These are phyloP conservation scores for Ochropacha duplaris DNA, from an alignment of 2,888 invertebrate species.

Conservation along the genomic window DNA sequence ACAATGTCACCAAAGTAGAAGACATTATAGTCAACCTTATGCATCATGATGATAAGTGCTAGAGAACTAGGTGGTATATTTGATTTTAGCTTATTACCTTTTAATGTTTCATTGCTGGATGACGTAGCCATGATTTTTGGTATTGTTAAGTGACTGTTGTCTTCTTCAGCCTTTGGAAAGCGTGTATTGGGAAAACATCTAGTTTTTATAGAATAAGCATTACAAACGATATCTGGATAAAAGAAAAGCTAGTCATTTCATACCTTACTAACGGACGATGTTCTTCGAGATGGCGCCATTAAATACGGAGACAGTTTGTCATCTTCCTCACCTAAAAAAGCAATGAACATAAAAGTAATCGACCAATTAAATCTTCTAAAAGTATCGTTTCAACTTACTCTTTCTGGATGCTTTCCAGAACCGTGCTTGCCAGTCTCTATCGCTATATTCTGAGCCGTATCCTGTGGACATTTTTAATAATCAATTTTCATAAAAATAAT, in stretches of 20 bases:
- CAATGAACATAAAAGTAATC: constrained; percentile 1
- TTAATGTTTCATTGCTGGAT: constrained; percentile 90
- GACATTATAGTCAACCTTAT: too few species aligned
- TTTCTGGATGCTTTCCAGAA: constrained; percentile 84
- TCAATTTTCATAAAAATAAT: not conserved
- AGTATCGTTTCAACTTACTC: constrained; percentile 52
- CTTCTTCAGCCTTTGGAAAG: constrained; percentile 77
- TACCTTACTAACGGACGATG: constrained; percentile 71
- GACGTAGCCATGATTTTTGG: constrained; percentile 89
- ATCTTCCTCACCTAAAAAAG: constrained; percentile 69
- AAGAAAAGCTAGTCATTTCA: not conserved
- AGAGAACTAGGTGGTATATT: not conserved
- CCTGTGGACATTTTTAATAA: constrained; percentile 57
- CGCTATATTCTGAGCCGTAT: constrained; percentile 90
- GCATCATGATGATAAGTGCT: too few species aligned
- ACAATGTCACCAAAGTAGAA: too few species aligned
- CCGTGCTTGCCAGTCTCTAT: constrained; percentile 84
- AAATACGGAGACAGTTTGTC: constrained; percentile 72
- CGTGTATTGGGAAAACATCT: constrained; percentile 28
- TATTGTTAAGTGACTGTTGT: constrained; percentile 85
- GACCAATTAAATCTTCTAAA: constrained; percentile 1
- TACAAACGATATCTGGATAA: not conserved
- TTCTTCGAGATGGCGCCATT: constrained; percentile 67
- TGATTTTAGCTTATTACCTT: constrained; percentile 75
- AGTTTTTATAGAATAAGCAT: not conserved